Evolutionary conservation across 1,140 invertebrate species (phyloP).

Genomic region (Cydia amplana): DNA sequence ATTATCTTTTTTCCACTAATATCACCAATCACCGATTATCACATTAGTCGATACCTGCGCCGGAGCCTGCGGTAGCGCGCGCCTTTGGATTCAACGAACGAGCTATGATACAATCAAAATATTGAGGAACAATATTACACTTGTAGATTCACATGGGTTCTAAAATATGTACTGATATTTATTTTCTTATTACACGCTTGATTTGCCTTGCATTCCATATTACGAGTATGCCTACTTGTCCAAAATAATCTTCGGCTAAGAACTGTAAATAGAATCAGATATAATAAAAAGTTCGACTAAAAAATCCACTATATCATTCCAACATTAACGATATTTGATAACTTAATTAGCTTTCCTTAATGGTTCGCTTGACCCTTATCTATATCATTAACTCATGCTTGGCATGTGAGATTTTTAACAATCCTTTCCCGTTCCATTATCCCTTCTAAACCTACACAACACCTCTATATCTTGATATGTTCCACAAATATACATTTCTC

Average conservation of each 20-base stretch:
- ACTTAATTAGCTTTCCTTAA: not conserved
- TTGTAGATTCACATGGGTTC: not conserved
- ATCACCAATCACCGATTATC: conserved; percentile 64
- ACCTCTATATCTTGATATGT: conserved; percentile 52
- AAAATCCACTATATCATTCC: not conserved
- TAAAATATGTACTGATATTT: not conserved
- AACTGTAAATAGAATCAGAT: not conserved
- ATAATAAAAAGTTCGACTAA: not conserved
- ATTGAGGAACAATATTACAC: not conserved
- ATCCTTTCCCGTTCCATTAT: not conserved
- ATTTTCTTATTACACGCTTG: not conserved
- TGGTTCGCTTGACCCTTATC: not conserved
- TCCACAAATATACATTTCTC: conserved; percentile 62
- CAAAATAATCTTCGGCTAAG: not conserved
- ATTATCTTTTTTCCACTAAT: conserved; percentile 49
- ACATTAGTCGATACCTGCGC: conserved; percentile 41
- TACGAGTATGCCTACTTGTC: not conserved
- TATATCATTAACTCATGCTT: conserved; percentile 25
- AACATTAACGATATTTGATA: not conserved
- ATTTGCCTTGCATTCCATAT: not conserved
- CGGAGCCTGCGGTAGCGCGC: not conserved
- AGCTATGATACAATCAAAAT: not conserved
- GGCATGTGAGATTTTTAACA: conserved; percentile 4
- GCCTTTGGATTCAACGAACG: not conserved
- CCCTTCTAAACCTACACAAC: conserved; percentile 10